Evolutionary conservation across 2,888 invertebrate genomes (phyloP).

Genomic region (Tachystola acroxantha): DNA sequence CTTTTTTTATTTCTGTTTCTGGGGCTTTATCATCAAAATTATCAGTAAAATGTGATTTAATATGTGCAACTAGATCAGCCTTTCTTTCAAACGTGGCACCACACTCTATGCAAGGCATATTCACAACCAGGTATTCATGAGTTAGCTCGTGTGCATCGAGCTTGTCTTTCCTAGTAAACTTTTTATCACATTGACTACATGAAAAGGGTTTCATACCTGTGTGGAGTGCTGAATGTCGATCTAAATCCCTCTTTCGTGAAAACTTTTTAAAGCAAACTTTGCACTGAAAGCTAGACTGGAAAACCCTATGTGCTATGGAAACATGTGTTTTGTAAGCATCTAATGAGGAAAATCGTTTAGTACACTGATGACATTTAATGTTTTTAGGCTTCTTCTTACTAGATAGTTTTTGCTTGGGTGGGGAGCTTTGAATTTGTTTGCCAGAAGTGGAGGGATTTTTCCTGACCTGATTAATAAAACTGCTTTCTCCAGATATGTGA

Average conservation of each 20-base stretch:
- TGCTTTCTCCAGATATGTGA: conserved; percentile 69
- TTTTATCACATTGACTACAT: conserved; percentile 82
- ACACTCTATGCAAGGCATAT: conserved; percentile 81
- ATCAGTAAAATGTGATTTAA: conserved; percentile 77
- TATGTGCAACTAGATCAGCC: conserved; percentile 77
- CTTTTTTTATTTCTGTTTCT: conserved; percentile 53
- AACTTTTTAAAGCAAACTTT: conserved; percentile 83
- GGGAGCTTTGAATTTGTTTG: conserved; percentile 45
- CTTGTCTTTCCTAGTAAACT: conserved; percentile 84
- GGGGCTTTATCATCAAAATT: conserved; percentile 62
- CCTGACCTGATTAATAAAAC: conserved; percentile 57
- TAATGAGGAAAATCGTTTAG: conserved; percentile 68
- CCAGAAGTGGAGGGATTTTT: conserved; percentile 45
- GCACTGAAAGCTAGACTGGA: conserved; percentile 81
- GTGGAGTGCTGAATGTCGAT: conserved; percentile 82
- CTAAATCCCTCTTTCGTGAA: conserved; percentile 82
- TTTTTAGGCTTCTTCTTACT: conserved; percentile 69
- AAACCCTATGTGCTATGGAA: conserved; percentile 74
- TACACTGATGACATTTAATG: conserved; percentile 73
- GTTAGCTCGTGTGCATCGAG: conserved; percentile 82
- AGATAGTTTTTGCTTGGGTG: conserved; percentile 45
- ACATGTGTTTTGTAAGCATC: conserved; percentile 75
- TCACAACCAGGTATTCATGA: conserved; percentile 79
- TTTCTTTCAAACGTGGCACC: conserved; percentile 78
- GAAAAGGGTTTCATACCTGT: conserved; percentile 83